Base-by-base conservation (phyloP, 1,140 invertebrate genomes). In the Ceratina japonica region DNA sequence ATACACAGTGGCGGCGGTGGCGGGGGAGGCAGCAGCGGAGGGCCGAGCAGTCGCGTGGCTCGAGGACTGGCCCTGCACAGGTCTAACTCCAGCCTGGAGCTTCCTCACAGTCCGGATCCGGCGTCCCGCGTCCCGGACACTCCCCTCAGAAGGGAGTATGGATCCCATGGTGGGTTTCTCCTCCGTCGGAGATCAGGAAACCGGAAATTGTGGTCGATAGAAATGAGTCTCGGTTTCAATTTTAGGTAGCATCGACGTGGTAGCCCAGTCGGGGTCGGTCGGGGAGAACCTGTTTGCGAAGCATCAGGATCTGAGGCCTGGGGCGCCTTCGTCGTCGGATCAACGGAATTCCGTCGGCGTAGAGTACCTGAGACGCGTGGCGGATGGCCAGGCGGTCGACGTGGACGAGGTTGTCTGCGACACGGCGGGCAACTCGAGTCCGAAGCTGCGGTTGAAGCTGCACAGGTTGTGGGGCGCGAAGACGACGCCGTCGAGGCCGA, bases 281-380 rank as follows among this genome's bases (percentile, higher is more conserved):
- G 93, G 93, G 51, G 95, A 96, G 69, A 95, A 95, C 80, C 95
- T 97, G 88, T 96, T 96, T 90, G 95, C 95, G 10, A 96, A 98
- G 95, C 94, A 97, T 12, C 95, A 96, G 88, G 95, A 96, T 79
- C 95, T 95, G 86, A 89, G 94, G n/a, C 93, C 94, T 1, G n/a
- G 78, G 2, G 7, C 94, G 2, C 89, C 94, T 1, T 16, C 73
- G 3, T 4, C 94, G 8, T 89, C 94, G 44, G 94, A 96, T 84
- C 94, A 96, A 87, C 91, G 95, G 31, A 94, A 94, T 80, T 94
- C 94, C 0, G 93, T 94, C 18, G 94, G 95, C 15, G 92, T 94
- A 0, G 95, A 96, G 83, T 94, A 95, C 80, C 88, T 95, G 56
- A 90, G 94, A 82, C 94, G 93, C 3, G 91, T 91, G 0, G 87